Conservation (phyloP, 2,797 vertebrate species). For the Tiaroga cobitis region DNA sequence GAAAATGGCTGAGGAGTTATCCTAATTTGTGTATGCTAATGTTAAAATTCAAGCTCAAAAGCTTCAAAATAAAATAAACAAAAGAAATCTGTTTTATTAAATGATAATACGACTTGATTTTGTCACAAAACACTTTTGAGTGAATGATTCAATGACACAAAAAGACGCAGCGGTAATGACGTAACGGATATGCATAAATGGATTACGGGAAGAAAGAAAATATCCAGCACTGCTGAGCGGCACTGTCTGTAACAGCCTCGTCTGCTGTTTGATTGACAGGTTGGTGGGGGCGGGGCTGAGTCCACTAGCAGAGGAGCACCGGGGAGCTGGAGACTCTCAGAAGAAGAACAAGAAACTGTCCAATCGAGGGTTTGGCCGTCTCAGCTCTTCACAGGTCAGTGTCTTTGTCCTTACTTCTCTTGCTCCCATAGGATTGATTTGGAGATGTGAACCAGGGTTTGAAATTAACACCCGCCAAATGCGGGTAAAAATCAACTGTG, state of each 20-base stretch:
- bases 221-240: constrained; percentile 36
- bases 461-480: too few relatives aligned
- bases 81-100: neutral
- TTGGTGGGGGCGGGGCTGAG: constrained; percentile 83
- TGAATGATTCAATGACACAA: neutral
- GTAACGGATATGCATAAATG: neutral
- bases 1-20: neutral
- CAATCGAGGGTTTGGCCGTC: constrained; percentile 78
- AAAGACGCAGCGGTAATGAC: neutral
- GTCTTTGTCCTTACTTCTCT: neutral
- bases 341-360: constrained; percentile 87
- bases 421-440: constrained; percentile 35
- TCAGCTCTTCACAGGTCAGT: constrained; percentile 81
- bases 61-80: neutral
- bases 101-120: neutral
- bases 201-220: neutral
- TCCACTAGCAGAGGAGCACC: constrained; percentile 84
- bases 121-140: neutral
- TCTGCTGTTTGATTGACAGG: constrained; percentile 79
- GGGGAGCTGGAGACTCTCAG: constrained; percentile 77
- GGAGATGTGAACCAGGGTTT: neutral
- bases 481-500: too few relatives aligned
- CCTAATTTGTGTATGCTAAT: neutral
- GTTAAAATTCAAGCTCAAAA: neutral
- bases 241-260: constrained; percentile 72